Base-by-base conservation (phyloP, 2,113 vertebrate species). In the Leiothrix lutea region DNA sequence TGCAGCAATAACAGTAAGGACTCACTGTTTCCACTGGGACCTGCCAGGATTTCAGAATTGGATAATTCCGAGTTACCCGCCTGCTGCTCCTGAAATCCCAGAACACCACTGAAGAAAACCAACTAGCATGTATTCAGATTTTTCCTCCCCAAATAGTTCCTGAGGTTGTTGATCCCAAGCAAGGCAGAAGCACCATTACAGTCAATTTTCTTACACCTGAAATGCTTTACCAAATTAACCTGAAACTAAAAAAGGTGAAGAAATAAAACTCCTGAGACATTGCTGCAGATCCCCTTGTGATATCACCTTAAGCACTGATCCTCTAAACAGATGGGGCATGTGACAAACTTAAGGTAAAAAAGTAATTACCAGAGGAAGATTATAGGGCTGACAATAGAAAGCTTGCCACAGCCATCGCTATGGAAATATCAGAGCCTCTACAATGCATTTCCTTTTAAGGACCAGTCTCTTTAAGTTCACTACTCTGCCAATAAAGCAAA, bases 391-490 rank as follows among this genome's bases (percentile, higher is more conserved):
- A 72, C 70, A 88, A 77, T 5, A 88, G 83, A 86, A 90, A 92
- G 80, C 69, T 79, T 42, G 61, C 81, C 77, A 67, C 75, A 83
- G 40, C 58, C 70, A 81, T 67, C 2, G 0, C 73, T 95, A 79
- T 65, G 72, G 79, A 90, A 96, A 92, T 88, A 80, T 58, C 86
- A 79, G 70, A 72, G 82, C 53, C 70, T 92, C 75, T 44, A 84
- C 67, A 75, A 50, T 14, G 36, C 8, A 7, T 74, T 83, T 91
- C 86, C 95, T 96, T 96, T 96, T 90, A 95, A 95, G 94, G 92
- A 72, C 72, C 89, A 93, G 71, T 45, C 81, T 94, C 74, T 84
- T 79, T 54, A 82, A 95, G 42, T 47, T 94, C 83, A 61, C 73
- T 81, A 29, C 44, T 69, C 88, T 90, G 88, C 84, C 86, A 90